These are phyloP conservation scores for Anticlea derivata DNA, from an alignment of 2,888 invertebrate species.

Conservation along the genomic window DNA sequence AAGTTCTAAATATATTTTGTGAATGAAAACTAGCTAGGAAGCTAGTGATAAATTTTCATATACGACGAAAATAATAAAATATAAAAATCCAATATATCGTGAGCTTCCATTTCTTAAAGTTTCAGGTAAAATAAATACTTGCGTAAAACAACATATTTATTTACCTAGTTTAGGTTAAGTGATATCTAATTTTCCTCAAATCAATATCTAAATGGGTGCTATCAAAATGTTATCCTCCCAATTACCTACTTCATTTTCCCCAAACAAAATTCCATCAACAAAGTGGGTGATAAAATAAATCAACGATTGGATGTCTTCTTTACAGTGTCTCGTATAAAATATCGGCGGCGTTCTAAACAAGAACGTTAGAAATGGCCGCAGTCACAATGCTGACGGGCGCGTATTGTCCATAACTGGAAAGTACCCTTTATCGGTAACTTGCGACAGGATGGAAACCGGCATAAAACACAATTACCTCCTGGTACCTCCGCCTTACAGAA, in stretches of 20 bases:
- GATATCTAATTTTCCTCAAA: background rate
- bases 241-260: constrained; percentile 27
- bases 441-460: no score
- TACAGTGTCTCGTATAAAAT: constrained; percentile 24
- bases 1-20: no score
- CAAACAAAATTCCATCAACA: constrained; percentile 30
- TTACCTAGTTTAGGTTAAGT: no score
- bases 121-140: no score
- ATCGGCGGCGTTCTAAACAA: constrained; percentile 23
- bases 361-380: constrained; percentile 10
- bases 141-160: no score
- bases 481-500: no score
- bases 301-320: constrained; percentile 26
- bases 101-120: no score
- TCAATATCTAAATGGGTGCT: constrained; percentile 9
- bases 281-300: constrained; percentile 32
- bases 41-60: background rate
- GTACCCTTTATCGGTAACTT: background rate
- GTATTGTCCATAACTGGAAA: no score
- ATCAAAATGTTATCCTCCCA: constrained; percentile 18
- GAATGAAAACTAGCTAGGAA: no score
- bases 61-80: no score
- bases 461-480: no score
- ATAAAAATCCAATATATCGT: no score
- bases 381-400: background rate